Percentiles rank a stretch among this genome's conserved stretches.
phyloP scores from a whole-genome alignment of 2,797 vertebrate species.

The Mus spretus region DNA sequence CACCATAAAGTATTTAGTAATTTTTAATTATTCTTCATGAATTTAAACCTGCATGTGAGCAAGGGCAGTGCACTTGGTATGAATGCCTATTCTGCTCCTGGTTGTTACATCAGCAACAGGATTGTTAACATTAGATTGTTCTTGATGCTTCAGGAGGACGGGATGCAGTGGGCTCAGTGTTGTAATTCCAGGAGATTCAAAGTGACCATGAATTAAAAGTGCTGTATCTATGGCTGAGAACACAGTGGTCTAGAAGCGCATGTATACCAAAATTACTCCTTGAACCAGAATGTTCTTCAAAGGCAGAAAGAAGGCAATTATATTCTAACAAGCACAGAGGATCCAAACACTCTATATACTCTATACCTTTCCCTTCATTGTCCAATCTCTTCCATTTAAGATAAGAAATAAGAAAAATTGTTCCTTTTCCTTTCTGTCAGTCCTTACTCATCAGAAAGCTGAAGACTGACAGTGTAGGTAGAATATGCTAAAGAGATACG shows the following conservation, averaged over 20 bases:
- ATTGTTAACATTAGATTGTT: background rate
- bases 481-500: background rate
- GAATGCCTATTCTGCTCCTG: background rate
- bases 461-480: background rate
- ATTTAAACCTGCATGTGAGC: background rate
- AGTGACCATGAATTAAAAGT: background rate
- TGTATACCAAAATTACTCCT: background rate
- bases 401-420: background rate
- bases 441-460: background rate
- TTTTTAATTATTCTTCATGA: constrained; percentile 32
- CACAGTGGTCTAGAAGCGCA: too few species aligned
- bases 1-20: background rate
- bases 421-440: background rate
- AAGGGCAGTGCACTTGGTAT: background rate
- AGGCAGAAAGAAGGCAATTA: background rate
- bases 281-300: constrained; percentile 15
- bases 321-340: background rate
- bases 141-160: rapidly evolving
- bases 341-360: background rate
- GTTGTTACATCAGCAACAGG: background rate
- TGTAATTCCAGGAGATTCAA: background rate
- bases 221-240: background rate
- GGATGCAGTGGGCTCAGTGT: background rate
- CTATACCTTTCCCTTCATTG: background rate
- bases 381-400: background rate